Base-by-base conservation (phyloP, 37 sponge, comb jelly and placozoan genomes). In the Halichondria panicea region DNA sequence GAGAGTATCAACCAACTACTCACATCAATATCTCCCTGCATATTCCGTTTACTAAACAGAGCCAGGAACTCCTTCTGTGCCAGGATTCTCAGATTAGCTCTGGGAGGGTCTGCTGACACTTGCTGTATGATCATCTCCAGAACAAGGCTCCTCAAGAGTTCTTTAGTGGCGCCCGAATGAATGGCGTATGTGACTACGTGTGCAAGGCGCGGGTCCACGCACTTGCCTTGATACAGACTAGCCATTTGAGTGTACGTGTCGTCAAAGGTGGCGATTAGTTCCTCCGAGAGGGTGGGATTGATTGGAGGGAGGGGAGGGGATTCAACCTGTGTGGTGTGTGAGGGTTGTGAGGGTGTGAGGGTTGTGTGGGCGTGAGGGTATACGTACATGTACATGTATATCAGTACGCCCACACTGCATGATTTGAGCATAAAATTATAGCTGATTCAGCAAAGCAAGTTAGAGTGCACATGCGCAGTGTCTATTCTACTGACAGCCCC, bases 51-150 rank as follows among this genome's bases (percentile, higher is more conserved):
- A 27, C 22, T 62, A 0, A 44, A 18, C 15, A 63, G 32, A 12
- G 36, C 33, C n/a, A 79, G 30, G 37, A 79, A 21, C 43, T 79
- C 59, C 45, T 68, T 79, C 40, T 60, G 32, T 28, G 80, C 80
- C 22, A 72, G 56, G 25, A 72, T 21, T 0, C 33, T 24, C 31
- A 72, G 56, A 0, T 55, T 57, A 25, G 28, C 57, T 25, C 52
- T 70, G 52, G 41, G 41, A n/a, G n/a, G n/a, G n/a, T n/a, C n/a
- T n/a, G n/a, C n/a, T n/a, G n/a, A n/a, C n/a, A n/a, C n/a, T n/a
- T n/a, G n/a, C n/a, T n/a, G n/a, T n/a, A n/a, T n/a, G n/a, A n/a
- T n/a, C 32, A 52, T 56, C 22, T 66, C 42, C 45, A 74, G 75
- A 19, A 58, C 28, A 8, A 74, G 24, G 22, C 56, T 53, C 58